These are phyloP conservation scores for Dolomedes plantarius DNA, from an alignment of 2,888 invertebrate species.

Conservation along the genomic window DNA sequence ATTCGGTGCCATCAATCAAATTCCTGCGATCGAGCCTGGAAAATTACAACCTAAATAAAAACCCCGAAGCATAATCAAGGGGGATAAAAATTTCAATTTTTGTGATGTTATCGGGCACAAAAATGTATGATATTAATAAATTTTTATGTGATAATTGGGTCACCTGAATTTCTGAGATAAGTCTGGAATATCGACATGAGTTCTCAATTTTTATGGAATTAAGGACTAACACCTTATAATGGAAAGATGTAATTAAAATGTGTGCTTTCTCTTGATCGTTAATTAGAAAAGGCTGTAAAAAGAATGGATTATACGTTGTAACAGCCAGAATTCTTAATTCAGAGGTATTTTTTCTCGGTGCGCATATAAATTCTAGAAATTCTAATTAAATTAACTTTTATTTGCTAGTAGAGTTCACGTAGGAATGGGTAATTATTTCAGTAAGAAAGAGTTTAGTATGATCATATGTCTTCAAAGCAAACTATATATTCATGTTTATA, in stretches of 20 bases:
- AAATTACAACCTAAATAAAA: slow-evolving; percentile 24
- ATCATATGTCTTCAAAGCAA: too few species aligned
- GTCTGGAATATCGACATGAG: not conserved
- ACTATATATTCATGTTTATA: too few species aligned
- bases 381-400: too few species aligned
- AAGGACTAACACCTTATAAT: not conserved
- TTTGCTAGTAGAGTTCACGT: too few species aligned
- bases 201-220: not conserved
- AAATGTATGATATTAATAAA: slow-evolving; percentile 20
- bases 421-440: too few species aligned
- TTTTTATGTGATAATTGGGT: not conserved
- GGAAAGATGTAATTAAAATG: not conserved
- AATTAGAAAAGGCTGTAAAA: too few species aligned
- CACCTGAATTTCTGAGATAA: slow-evolving; percentile 25
- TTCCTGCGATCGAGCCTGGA: slow-evolving; percentile 10
- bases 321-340: too few species aligned
- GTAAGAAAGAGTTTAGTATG: too few species aligned
- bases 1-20: slow-evolving; percentile 12
- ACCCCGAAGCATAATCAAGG: slow-evolving; percentile 4
- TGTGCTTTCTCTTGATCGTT: too few species aligned
- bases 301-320: too few species aligned
- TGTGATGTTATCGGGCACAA: slow-evolving; percentile 7
- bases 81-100: slow-evolving; percentile 22
- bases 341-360: too few species aligned
- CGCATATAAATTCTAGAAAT: too few species aligned